Evolutionary conservation across 2,888 invertebrate genomes (phyloP).

Genomic region (Abrostola triplasia): DNA sequence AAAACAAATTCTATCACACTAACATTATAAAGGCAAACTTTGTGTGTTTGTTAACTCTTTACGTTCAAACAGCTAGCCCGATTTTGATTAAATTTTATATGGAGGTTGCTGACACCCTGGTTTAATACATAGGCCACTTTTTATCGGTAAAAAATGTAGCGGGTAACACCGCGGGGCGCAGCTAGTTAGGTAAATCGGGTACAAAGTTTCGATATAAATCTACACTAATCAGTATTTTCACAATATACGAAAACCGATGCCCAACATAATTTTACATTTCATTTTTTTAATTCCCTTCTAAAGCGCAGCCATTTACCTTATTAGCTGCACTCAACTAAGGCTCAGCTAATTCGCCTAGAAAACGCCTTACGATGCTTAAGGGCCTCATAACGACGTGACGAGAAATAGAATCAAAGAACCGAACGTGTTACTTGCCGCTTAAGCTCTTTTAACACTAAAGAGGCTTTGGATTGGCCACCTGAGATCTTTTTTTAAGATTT

Average conservation of each 20-base stretch:
- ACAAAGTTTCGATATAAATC: too few relatives aligned
- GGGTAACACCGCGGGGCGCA: too few relatives aligned
- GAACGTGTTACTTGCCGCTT: constrained; percentile 8
- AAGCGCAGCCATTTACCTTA: constrained; percentile 8
- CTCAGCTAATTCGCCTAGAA: constrained; percentile 34
- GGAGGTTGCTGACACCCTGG: too few relatives aligned
- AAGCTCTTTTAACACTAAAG: constrained; percentile 15
- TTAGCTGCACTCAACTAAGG: constrained; percentile 21
- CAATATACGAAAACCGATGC: not conserved
- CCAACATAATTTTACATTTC: constrained; percentile 5
- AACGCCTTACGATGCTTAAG: constrained; percentile 11
- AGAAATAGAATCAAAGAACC: constrained; percentile 38
- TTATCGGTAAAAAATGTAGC: too few relatives aligned
- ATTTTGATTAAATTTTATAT: too few relatives aligned
- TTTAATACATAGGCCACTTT: too few relatives aligned
- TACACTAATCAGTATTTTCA: too few relatives aligned
- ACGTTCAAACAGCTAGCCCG: too few relatives aligned
- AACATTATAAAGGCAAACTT: too few relatives aligned
- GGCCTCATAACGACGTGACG: constrained; percentile 17
- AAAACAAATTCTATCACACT: too few relatives aligned
- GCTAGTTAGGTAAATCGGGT: too few relatives aligned
- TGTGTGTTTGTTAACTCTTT: too few relatives aligned
- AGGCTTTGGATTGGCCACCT: not conserved
- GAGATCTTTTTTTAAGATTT: constrained; percentile 7
- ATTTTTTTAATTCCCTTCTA: not conserved